phyloP scores from a whole-genome alignment of 2,888 invertebrate genomes.

The Melieria omissa region DNA sequence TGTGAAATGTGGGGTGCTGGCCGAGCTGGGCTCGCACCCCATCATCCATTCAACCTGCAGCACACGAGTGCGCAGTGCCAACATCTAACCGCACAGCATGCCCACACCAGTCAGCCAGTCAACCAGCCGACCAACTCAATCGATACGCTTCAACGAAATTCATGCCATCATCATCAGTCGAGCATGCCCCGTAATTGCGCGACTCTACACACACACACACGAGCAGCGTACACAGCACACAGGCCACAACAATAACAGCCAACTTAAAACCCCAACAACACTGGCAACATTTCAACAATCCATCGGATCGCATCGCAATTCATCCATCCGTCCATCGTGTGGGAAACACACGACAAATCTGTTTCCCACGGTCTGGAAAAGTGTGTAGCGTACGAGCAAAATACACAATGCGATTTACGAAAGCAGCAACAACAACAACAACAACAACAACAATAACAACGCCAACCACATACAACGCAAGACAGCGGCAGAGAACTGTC shows the following conservation, averaged over 20 bases:
- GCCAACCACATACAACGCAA: conserved; percentile 44
- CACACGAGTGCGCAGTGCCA: conserved; percentile 5
- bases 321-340: conserved; percentile 67
- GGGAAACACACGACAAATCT: conserved; percentile 68
- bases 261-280: conserved; percentile 39
- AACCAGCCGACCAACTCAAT: conserved; percentile 43
- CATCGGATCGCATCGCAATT: conserved; percentile 59
- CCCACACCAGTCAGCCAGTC: neutral
- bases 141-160: conserved; percentile 61
- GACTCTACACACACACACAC: conserved; percentile 50
- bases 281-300: conserved; percentile 46
- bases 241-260: conserved; percentile 31
- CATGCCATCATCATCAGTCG: conserved; percentile 61
- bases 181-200: conserved; percentile 64
- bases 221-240: conserved; percentile 7
- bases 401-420: conserved; percentile 44
- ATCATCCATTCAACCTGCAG: too few relatives aligned
- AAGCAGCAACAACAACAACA: conserved; percentile 42
- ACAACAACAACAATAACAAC: conserved; percentile 46
- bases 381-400: conserved; percentile 54
- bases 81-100: neutral
- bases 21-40: too few relatives aligned
- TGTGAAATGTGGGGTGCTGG: too few relatives aligned
- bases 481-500: conserved; percentile 58
- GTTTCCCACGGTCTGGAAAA: conserved; percentile 67